Evolutionary conservation across 30 jellyfish, hydroid and myxozoan species (phyloP).

Genomic region (Clytia hemisphaerica): DNA sequence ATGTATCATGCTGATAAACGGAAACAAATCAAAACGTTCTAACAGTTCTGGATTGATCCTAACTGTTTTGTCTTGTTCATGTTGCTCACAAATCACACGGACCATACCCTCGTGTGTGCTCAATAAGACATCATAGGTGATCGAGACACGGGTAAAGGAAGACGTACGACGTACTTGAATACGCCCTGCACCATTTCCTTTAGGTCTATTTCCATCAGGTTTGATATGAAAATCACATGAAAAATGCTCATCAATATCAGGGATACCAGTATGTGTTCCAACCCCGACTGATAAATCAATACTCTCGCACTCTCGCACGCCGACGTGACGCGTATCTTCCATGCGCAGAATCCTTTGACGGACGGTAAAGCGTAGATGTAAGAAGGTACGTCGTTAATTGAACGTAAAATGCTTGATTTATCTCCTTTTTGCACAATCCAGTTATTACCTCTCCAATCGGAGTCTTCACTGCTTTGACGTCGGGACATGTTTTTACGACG

Average conservation of each 20-base stretch:
- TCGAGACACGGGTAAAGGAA: conserved; percentile 8
- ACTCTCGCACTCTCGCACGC: conserved; percentile 22
- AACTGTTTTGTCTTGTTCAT: conserved; percentile 3
- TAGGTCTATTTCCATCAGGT: background rate
- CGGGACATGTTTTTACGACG: background rate
- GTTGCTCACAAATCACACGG: background rate
- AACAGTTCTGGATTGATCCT: background rate
- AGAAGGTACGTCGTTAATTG: background rate
- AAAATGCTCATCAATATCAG: conserved; percentile 22
- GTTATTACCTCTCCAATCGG: background rate
- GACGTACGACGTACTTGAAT: background rate
- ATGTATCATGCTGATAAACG: conserved; percentile 4
- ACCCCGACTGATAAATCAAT: conserved; percentile 5
- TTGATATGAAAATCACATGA: background rate
- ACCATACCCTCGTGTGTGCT: conserved; percentile 6
- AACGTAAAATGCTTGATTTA: conserved; percentile 1
- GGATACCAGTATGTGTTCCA: conserved; percentile 18
- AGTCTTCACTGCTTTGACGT: conserved; percentile 20
- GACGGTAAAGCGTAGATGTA: background rate
- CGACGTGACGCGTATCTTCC: conserved; percentile 3
- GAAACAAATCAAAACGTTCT: conserved; percentile 3
- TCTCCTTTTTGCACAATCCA: conserved; percentile 19
- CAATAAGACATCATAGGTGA: background rate
- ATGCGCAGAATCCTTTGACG: conserved; percentile 18
- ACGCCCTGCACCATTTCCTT: background rate